These are phyloP conservation scores for Palythoa grandiflora DNA, from an alignment of 92 coral and sea anemone species.

Conservation along the genomic window DNA sequence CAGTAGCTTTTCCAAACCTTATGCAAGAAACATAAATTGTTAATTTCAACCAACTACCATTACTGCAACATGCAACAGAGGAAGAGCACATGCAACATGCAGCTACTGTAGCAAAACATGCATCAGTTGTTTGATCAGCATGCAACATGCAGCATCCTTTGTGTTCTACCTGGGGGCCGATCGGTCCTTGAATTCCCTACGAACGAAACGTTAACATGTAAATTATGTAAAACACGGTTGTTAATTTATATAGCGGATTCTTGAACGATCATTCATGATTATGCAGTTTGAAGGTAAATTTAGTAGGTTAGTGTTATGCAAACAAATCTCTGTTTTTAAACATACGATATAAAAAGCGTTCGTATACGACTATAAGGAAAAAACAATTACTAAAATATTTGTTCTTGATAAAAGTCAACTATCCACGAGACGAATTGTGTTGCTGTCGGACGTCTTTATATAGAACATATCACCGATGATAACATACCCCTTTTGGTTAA, in stretches of 20 bases:
- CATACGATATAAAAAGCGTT: too few relatives aligned
- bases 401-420: too few relatives aligned
- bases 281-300: too few relatives aligned
- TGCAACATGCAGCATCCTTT: slow-evolving; percentile 33
- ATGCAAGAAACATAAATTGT: not conserved
- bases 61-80: slow-evolving; percentile 12
- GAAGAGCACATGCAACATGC: slow-evolving; percentile 22
- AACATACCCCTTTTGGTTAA: too few relatives aligned
- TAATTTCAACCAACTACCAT: slow-evolving; percentile 2
- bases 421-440: too few relatives aligned
- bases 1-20: not conserved
- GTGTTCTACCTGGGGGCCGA: slow-evolving; percentile 87
- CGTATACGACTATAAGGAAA: too few relatives aligned
- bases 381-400: too few relatives aligned
- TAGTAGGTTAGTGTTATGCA: not conserved
- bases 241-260: not conserved
- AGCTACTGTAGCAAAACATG: slow-evolving; percentile 42
- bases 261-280: not conserved
- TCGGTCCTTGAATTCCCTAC: slow-evolving; percentile 84
- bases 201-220: slow-evolving; percentile 32
- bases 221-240: slow-evolving; percentile 4
- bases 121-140: slow-evolving; percentile 41
- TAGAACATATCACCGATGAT: too few relatives aligned
- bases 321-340: not conserved
- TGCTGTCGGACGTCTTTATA: too few relatives aligned